Evolutionary conservation across 2,888 invertebrate genomes (phyloP).

Genomic region (Glaucopsyche alexis): DNA sequence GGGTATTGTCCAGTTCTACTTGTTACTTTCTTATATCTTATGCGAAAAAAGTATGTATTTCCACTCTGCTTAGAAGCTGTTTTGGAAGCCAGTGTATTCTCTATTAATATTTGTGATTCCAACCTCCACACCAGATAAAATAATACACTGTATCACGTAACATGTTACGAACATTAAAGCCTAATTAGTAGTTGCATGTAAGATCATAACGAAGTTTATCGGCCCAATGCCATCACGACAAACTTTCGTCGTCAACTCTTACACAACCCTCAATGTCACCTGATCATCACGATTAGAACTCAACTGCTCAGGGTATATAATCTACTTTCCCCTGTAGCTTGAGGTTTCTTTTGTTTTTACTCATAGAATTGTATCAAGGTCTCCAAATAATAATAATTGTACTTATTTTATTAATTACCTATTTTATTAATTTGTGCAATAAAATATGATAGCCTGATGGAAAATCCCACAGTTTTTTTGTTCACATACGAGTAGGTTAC

Average conservation of each 20-base stretch:
- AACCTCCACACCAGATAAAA: not conserved
- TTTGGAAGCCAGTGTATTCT: not conserved
- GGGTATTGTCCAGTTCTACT: not conserved
- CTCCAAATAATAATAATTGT: not conserved
- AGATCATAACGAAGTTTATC: conserved; percentile 1
- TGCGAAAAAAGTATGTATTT: not conserved
- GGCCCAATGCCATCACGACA: conserved; percentile 30
- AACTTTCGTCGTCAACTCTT: conserved; percentile 27
- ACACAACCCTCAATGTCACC: conserved; percentile 26
- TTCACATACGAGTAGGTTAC: not conserved
- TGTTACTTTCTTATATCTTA: not conserved
- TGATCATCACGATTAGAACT: not conserved
- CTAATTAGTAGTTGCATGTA: not conserved
- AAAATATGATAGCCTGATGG: not conserved
- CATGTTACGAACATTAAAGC: not conserved
- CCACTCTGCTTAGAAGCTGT: not conserved
- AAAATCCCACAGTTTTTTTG: not conserved
- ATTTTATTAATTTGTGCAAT: not conserved
- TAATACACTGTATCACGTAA: not conserved
- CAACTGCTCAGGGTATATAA: not conserved
- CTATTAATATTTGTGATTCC: not conserved
- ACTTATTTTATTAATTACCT: not conserved
- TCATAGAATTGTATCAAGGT: not conserved
- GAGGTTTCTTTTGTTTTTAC: conserved; percentile 2
- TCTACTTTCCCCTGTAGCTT: not conserved